Evolutionary conservation across 2,113 vertebrate species (phyloP), one percentile per base, ranked within the genome.

Genomic region (Microtus richardsoni): DNA sequence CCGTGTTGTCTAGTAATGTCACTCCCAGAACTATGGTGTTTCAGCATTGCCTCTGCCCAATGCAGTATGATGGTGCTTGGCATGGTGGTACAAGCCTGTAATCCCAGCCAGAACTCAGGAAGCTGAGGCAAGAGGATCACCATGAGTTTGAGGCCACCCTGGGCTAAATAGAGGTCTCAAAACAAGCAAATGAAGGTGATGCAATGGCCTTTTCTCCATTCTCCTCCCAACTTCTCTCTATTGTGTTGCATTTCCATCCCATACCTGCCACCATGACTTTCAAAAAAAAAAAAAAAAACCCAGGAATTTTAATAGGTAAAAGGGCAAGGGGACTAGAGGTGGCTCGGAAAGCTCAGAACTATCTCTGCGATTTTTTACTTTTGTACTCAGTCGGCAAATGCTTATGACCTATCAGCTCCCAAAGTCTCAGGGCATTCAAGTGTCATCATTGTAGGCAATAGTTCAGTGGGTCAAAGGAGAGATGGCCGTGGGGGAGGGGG

Each of bases 351-450:
- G 39, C 26, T 60, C 14, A 84, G 52, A 91, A 58, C 13, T 44
- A 90, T 90, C 62, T 36, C 26, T 71, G 54, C 41, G 87, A 82
- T 97, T 75, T 54, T 60, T 71, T 33, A 82, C 66, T 86, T 71
- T 83, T 86, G 49, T 88, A 85, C 24, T 91, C 49, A 49, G 58
- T 91, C n/a, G 73, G 64, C 62, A 95, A 96, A 92, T 6, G 83
- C 83, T 96, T 84, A 71, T 88, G 52, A 66, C 14, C 28, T 39
- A 16, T 88, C 52, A 77, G 54, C 41, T 94, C 44, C 24, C 33
- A 91, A 62, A 95, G 41, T 86, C 49, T 96, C 58, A 1, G 71
- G 33, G 71, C 49, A 41, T 26, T 77, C 41, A 58, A 5, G 16
- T 49, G 41, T 75, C 75, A 85, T 22, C 28, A 73, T 28, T 73